Percentiles rank a stretch among this genome's conserved stretches.
Evolutionary conservation across 2,797 vertebrate species (phyloP).

Genomic region (Mionectes olivaceus): DNA sequence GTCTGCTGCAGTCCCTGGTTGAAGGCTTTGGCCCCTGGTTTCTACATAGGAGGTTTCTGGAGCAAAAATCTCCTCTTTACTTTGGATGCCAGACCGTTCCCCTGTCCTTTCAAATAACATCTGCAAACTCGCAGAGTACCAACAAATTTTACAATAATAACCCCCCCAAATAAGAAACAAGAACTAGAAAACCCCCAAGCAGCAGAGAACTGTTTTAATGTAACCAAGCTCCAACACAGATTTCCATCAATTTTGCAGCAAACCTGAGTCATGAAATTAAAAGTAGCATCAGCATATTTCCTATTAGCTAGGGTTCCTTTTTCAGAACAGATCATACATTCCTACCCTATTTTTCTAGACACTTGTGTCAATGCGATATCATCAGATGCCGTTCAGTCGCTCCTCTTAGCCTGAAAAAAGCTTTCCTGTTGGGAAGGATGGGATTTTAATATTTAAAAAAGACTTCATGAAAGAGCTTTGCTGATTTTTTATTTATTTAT

Average conservation of each 20-base stretch:
- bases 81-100: neutral
- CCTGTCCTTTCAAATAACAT: neutral
- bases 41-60: neutral
- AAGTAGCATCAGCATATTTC: conserved; percentile 63
- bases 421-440: conserved; percentile 54
- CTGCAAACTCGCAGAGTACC: neutral
- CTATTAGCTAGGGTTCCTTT: conserved; percentile 50
- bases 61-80: neutral
- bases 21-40: neutral
- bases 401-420: conserved; percentile 49
- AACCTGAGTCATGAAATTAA: conserved; percentile 69
- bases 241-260: conserved; percentile 52
- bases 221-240: conserved; percentile 4
- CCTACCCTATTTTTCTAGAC: conserved; percentile 67
- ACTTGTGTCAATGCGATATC: conserved; percentile 63
- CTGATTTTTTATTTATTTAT: conserved; percentile 26
- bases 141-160: neutral
- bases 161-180: neutral
- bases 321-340: conserved; percentile 55
- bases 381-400: conserved; percentile 46
- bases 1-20: neutral
- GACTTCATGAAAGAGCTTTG: neutral
- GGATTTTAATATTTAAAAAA: conserved; percentile 61
- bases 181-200: neutral
- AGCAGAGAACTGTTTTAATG: neutral